phyloP scores from a whole-genome alignment of 2,797 vertebrate species.

The Trachurus trachurus region DNA sequence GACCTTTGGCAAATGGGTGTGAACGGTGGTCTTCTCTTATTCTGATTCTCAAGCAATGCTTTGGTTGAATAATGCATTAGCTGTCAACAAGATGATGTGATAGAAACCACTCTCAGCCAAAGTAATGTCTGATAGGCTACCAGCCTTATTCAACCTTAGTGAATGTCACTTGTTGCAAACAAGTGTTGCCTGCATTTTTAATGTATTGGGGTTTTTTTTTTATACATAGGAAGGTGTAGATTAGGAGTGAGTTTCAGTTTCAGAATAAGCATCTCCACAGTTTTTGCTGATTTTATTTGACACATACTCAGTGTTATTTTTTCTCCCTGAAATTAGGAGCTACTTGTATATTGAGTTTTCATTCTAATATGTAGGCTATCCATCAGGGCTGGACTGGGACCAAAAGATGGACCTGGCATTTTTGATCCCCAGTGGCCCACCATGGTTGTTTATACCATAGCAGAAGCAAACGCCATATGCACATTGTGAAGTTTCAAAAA shows the following conservation, averaged over 20 bases:
- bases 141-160: conserved; percentile 31
- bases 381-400: too few relatives aligned
- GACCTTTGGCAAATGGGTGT: conserved; percentile 48
- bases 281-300: not conserved
- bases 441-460: too few relatives aligned
- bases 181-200: conserved; percentile 18
- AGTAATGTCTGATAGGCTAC: conserved; percentile 45
- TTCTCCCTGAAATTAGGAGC: too few relatives aligned
- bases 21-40: conserved; percentile 54
- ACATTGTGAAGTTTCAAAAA: too few relatives aligned
- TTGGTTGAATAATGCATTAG: conserved; percentile 75
- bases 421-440: too few relatives aligned
- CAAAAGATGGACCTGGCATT: too few relatives aligned
- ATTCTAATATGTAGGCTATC: not conserved
- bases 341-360: not conserved
- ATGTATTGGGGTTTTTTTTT: not conserved
- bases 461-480: too few relatives aligned
- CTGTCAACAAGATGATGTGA: conserved; percentile 62
- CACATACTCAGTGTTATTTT: not conserved
- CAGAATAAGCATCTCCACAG: not conserved
- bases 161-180: conserved; percentile 43
- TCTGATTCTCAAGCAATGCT: conserved; percentile 31
- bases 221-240: not conserved
- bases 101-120: conserved; percentile 53
- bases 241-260: not conserved